Evolutionary conservation across 1,140 invertebrate genomes (phyloP), one percentile per base, ranked within the genome.

Genomic region (Drosophila suzukii): DNA sequence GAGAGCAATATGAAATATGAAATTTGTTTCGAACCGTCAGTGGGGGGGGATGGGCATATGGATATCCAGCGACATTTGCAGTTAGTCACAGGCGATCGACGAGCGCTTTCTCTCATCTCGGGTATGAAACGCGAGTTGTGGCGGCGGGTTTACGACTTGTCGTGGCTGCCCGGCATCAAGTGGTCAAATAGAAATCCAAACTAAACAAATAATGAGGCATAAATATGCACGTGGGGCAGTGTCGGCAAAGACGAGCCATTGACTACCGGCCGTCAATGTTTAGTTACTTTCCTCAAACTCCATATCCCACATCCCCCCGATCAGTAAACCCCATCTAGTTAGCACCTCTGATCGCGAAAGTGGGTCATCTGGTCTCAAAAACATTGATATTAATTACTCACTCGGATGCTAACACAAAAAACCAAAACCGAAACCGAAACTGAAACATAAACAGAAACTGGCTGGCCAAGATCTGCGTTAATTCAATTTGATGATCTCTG

Each of bases 121-220:
- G 49, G 59, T 71, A 79, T 63, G 61, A 81, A 76, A 76, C 68
- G 55, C 63, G 53, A 65, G 59, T 75, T 50, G 80, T 30, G 59
- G 53, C 43, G 47, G 58, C 43, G 47, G 58, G 30, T 63, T 56
- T 76, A 79, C 79, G 80, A 83, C 65, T 75, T 70, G 66, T 57
- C 58, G 68, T 32, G 62, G 65, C 32, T 34, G 67, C 41, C 59
- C 30, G 54, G 49, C 56, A 73, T 63, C 71, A 53, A 62, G 55
- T 58, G 70, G 59, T 66, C 75, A 86, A 86, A 86, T 86, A 86
- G 80, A 88, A 88, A 88, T 83, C 66, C 80, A 88, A 89, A 80
- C 84, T 80, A 61, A 80, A 74, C 84, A 88, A 88, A 88, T 88
- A 88, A 88, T 88, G 83, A 89, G 83, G 59, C 83, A 84, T 88